Base-by-base conservation (phyloP, 2,888 invertebrate genomes). In the Arge pagana region DNA sequence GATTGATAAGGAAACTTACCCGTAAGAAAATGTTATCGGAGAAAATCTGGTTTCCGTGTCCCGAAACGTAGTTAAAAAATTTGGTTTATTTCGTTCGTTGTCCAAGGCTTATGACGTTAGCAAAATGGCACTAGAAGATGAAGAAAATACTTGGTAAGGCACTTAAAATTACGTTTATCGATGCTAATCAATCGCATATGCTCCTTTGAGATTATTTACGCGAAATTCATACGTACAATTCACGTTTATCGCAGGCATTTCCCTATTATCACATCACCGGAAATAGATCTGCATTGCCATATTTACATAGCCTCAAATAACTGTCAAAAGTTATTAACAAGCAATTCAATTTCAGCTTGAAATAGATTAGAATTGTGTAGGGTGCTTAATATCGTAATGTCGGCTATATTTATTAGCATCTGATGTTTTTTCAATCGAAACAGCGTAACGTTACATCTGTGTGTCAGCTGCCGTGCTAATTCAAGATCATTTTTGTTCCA, bases 61-160 rank as follows among this genome's bases (percentile, higher is more conserved):
- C n/a, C 24, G 24, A 19, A 21, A 45, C 45, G 33, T 18, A 45
- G 23, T 33, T 11, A 23, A 7, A 7, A 35, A 33, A 33, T 50
- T 39, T 13, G 45, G 41, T 53, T 45, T 54, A 21, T n/a, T 31
- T 45, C 23, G 26, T 48, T 58, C 50, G 37, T 37, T 48, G 52
- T 45, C 51, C 53, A 36, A 50, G 48, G 33, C 24, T 24, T 50
- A 39, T 65, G 62, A 68, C 62, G 60, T 64, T 53, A 55, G 42
- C 61, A 75, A 76, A 73, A 85, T 85, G 85, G 81, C 83, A 74
- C 76, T 79, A 63, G 82, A 82, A 57, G 82, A 82, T 66, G 83
- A 84, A 59, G 84, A 84, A 61, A 83, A 78, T 72, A 82, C 83
- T 64, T 85, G 85, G 85, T 85, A 78, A 78, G 77, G 76, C 55